These are phyloP conservation scores for Eudyptes chrysolophus DNA, from an alignment of 2,113 vertebrate species.

Conservation along the genomic window DNA sequence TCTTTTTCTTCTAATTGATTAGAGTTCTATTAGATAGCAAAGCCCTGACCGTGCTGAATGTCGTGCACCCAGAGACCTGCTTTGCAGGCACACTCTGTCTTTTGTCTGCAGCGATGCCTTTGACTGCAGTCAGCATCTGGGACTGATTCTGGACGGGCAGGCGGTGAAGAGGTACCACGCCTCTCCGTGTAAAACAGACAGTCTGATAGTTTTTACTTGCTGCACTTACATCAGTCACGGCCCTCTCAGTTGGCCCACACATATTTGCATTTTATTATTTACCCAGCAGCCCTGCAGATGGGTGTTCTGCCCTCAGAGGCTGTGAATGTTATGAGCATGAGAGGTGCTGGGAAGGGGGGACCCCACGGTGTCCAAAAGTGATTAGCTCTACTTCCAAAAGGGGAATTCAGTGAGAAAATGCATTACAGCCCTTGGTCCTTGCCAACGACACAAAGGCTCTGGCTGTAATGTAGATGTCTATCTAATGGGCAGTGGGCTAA, in stretches of 20 bases:
- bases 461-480: background rate
- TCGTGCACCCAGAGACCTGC: fast-evolving
- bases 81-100: background rate
- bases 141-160: background rate
- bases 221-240: background rate
- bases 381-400: background rate
- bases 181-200: fast-evolving
- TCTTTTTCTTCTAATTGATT: background rate
- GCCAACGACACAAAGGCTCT: background rate
- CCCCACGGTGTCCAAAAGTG: background rate
- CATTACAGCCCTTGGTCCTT: background rate
- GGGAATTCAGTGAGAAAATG: background rate
- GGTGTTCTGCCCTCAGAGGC: background rate
- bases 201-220: background rate
- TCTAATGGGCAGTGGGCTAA: background rate
- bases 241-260: background rate
- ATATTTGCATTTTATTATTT: background rate
- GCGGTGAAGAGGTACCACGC: background rate
- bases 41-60: background rate
- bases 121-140: background rate
- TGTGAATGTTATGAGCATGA: fast-evolving
- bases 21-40: background rate
- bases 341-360: background rate
- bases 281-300: background rate
- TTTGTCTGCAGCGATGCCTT: background rate